Evolutionary conservation across 2,888 invertebrate species (phyloP), one percentile per base, ranked within the genome.

Genomic region (Willowsia nigromaculata): DNA sequence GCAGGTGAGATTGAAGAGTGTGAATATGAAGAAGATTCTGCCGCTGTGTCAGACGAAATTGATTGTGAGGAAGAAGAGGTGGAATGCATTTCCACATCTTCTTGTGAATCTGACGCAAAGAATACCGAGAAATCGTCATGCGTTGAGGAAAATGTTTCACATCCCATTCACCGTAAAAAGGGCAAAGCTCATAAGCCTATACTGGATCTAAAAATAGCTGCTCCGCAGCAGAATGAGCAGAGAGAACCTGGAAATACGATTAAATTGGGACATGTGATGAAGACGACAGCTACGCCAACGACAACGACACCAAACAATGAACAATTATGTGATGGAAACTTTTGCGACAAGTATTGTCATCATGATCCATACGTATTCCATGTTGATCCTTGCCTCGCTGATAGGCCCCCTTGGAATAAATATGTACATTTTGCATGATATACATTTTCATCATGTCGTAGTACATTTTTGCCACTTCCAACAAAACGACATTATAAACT

Each of bases 361-460:
- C 53, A 74, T 15, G 33, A 83, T n/a, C 83, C 83, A 1, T 40
- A 50, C 25, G 7, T 9, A 27, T 47, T n/a, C 22, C 5, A 13
- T 5, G 13, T 82, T 50, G 74, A 88, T 33, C 87, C 82, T 53
- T 81, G 80, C 18, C 59, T 74, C 15, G n/a, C n/a, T 2, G 47
- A 59, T 18, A 82, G 87, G 37, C 87, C 87, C 30, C 33, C 82
- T n/a, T 88, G 87, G 82, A 81, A 15, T 56, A 56, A 71, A 30
- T 71, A 56, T 53, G 50, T 86, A 68, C 22, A 13, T 11, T 15
- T 25, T n/a, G n/a, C n/a, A 3, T 2, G 0, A 25, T 56, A 18
- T 33, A 30, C 9, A n/a, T 15, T 22, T 33, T n/a, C 18, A 11
- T 78, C 22, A 18, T 33, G 53, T 9, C 9, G 0, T 18, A 53